Base-by-base conservation (phyloP, 2,113 vertebrate species). In the Chascanopsetta lugubris region DNA sequence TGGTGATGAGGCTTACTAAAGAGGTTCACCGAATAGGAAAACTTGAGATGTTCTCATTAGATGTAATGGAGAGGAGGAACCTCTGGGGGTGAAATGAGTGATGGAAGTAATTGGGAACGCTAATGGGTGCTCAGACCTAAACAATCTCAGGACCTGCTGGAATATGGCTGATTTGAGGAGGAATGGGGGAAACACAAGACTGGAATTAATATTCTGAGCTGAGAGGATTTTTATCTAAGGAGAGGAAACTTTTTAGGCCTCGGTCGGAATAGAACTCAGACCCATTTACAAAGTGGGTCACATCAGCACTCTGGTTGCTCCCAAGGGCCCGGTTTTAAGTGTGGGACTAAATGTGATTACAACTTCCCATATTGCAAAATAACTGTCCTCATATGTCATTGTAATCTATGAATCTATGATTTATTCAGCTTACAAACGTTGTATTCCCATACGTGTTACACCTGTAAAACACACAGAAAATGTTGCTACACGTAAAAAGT, bases 71-170 rank as follows among this genome's bases (percentile, higher is more conserved):
- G 77, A 79, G 67, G 58, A 69, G 76, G 70, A 67, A 65, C 79
- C 81, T 51, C 67, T 73, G 65, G 80, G 69, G 79, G 40, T 32
- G 42, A 61, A 75, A 64, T 72, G 59, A 83, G 75, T 64, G 61
- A 58, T 34, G 26, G 50, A 45, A 73, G 55, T 82, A 83, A 86
- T 74, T 83, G 82, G 79, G 72, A 81, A 83, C 86, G 69, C 61
- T 84, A 48, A 57, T 74, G 61, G 60, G 32, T 51, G 43, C 73
- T 83, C 73, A 68, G 42, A 61, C 75, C 65, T 34, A 38, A 61
- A 73, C 55, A 61, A 48, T 61, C 59, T 63, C 42, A 58, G 54
- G 63, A 42, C 25, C 22, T 38, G 42, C 21, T 34, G 57, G 72
- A 42, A 69, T 50, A 62, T 43, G 51, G n/a, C 13, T 36, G 48